Conservation (phyloP, 2,113 vertebrate genomes). For the Osmerus mordax region DNA sequence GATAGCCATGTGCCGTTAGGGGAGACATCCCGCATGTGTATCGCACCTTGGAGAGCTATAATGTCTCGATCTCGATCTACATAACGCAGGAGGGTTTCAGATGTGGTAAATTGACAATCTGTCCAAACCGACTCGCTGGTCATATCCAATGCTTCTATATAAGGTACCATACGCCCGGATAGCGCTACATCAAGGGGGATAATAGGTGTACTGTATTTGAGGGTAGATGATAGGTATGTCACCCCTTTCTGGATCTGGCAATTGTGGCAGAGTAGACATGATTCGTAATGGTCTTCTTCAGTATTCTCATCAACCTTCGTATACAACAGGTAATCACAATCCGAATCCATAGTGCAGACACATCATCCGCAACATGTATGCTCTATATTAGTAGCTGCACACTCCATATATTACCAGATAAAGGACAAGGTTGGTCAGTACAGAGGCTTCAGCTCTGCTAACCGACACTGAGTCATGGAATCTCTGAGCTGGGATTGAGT, state of each 20-base stretch:
- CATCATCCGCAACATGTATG: background rate
- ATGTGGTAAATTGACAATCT: background rate
- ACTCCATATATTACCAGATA: background rate
- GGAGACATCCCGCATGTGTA: background rate
- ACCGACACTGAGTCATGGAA: background rate
- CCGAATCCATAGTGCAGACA: background rate
- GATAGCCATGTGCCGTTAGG: background rate
- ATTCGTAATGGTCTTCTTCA: background rate
- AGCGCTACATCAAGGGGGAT: background rate
- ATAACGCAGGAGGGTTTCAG: background rate
- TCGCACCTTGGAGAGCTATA: background rate
- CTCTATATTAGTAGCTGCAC: background rate
- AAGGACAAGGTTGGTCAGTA: background rate
- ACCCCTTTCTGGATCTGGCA: background rate
- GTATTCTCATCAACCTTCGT: background rate
- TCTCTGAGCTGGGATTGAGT: background rate
- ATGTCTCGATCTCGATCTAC: background rate
- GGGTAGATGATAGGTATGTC: rapidly evolving
- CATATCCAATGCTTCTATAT: background rate
- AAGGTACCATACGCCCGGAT: background rate
- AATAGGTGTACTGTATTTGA: background rate
- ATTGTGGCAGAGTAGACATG: background rate
- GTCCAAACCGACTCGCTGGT: background rate
- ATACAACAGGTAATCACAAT: background rate
- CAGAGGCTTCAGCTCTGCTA: background rate